A percentile compares a stretch with the other conserved stretches of the same genome.
Evolutionary conservation across 2,888 invertebrate genomes (phyloP).

Genomic region (Tenthredo scrophulariae): DNA sequence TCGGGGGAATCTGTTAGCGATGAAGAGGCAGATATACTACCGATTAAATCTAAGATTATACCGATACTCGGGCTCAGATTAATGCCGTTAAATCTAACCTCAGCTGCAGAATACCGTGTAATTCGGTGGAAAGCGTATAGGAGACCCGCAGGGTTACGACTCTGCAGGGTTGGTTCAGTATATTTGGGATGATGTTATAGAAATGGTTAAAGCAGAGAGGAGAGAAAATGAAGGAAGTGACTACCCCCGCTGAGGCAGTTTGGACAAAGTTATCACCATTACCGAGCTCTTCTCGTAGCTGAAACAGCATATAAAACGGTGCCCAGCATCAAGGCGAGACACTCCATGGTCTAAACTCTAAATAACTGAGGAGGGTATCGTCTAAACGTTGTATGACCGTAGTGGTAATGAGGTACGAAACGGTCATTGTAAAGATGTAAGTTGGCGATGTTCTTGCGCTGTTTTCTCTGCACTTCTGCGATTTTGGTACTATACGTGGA

Average conservation of each 20-base stretch:
- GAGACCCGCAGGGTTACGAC: slow-evolving; percentile 35
- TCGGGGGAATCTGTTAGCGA: background rate
- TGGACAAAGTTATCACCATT: slow-evolving; percentile 30
- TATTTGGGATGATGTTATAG: background rate
- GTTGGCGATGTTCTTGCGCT: background rate
- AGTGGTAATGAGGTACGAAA: background rate
- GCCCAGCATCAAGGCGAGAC: background rate
- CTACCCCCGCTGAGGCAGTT: slow-evolving; percentile 4
- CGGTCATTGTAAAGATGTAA: background rate
- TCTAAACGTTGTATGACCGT: slow-evolving; percentile 10
- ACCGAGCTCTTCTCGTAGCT: background rate
- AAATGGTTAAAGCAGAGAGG: background rate
- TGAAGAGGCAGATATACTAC: slow-evolving; percentile 16
- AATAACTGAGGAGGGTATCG: background rate
- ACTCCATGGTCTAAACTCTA: background rate
- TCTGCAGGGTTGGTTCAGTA: slow-evolving; percentile 8
- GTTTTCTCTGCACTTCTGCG: background rate
- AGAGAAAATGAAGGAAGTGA: background rate
- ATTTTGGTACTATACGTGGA: background rate
- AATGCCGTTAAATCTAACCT: slow-evolving; percentile 48
- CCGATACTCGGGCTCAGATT: slow-evolving; percentile 17
- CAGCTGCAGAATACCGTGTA: slow-evolving; percentile 9
- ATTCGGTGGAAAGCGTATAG: slow-evolving; percentile 24
- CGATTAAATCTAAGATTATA: slow-evolving; percentile 24
- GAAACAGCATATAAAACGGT: slow-evolving; percentile 5